A percentile compares a stretch with the other conserved stretches of the same genome.
phyloP scores from a whole-genome alignment of 2,797 vertebrate species.

The Acanthornis magna region DNA sequence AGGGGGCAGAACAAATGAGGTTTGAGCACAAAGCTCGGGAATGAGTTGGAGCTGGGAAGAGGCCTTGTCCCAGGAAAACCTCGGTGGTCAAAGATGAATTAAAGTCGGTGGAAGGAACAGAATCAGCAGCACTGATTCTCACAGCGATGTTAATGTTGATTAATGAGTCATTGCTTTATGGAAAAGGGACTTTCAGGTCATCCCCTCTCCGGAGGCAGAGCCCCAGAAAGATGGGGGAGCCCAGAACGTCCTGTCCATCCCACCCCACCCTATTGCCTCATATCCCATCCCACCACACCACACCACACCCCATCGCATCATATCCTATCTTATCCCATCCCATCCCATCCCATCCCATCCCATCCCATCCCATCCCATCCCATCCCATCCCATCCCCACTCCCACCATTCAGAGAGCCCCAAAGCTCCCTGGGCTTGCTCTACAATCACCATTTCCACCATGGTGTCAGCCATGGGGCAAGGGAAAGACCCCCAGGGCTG shows the following conservation, averaged over 20 bases:
- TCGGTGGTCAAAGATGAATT: neutral
- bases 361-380: neutral
- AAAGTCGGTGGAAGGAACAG: neutral
- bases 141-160: neutral
- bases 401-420: neutral
- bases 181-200: neutral
- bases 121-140: conserved; percentile 17
- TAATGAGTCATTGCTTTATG: neutral
- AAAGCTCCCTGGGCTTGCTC: neutral
- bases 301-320: neutral
- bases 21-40: neutral
- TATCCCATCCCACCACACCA: neutral
- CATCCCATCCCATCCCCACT: neutral
- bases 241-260: rapidly evolving
- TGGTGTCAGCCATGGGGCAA: neutral
- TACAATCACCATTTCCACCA: rapidly evolving
- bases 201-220: neutral
- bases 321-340: neutral
- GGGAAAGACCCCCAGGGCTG: neutral
- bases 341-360: neutral
- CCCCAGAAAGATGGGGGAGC: neutral
- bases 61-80: neutral
- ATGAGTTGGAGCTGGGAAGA: neutral
- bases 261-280: neutral
- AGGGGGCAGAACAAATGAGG: neutral